Evolutionary conservation across 2,113 vertebrate genomes (phyloP), one percentile per base, ranked within the genome.

Genomic region (Neoarius graeffei): DNA sequence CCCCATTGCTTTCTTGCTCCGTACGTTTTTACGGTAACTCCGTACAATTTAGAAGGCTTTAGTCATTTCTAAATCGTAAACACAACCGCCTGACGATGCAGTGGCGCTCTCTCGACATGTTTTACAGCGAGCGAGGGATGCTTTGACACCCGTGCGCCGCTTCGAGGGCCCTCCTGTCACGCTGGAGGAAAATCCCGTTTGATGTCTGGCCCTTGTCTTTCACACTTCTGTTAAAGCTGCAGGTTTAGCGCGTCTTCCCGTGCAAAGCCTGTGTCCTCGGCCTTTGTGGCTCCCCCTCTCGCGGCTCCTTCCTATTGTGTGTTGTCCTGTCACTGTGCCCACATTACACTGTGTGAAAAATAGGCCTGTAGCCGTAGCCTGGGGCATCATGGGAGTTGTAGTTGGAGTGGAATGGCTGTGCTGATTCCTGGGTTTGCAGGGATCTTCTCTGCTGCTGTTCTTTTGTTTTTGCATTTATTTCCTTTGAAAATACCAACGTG

Each of bases 151-250:
- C 81, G 20, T 76, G 50, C 0, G 66, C 62, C 60, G 87, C 80
- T 90, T 87, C 69, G 71, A 89, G 90, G 60, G 86, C 84, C 71
- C 86, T 94, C 93, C 94, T 95, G 94, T 95, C 94, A 95, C 94
- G 94, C 94, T 94, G 94, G 93, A 66, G 82, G 95, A 94, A 96
- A 96, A 96, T 96, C 95, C 92, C 92, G 93, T 95, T 95, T 94
- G 95, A 95, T 94, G 95, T 95, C 92, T 95, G 94, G 94, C 94
- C 94, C 94, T 93, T 94, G 94, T 96, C 94, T 95, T 95, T 95
- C 94, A 95, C 94, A 95, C 92, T 93, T 92, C 92, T 92, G 93
- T 94, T 95, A 95, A 95, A 94, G 94, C 94, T 95, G 92, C 93
- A 92, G 94, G 93, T 95, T 95, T 95, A 95, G 94, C 94, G 81